Conservation (phyloP, 2,888 invertebrate species). For the Malthinus seriepunctatus region DNA sequence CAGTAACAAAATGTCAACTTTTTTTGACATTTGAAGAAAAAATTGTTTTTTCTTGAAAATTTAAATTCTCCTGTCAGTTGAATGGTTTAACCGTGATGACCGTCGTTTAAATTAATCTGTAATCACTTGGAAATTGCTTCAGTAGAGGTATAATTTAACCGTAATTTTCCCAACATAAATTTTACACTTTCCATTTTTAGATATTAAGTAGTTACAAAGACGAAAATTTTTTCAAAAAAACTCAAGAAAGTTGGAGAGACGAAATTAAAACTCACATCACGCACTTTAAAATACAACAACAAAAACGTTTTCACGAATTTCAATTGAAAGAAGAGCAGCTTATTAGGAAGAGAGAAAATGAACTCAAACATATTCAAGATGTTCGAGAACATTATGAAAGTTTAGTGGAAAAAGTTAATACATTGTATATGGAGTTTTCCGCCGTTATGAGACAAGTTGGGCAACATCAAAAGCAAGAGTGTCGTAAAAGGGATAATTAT, state of each 20-base stretch:
- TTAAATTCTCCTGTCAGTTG: too few relatives aligned
- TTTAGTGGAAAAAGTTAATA: constrained; percentile 86
- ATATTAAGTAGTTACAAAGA: constrained; percentile 66
- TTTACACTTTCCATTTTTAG: constrained; percentile 24
- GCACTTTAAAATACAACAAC: constrained; percentile 57
- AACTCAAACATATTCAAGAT: constrained; percentile 86
- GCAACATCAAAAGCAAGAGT: constrained; percentile 56
- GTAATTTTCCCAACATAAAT: not conserved
- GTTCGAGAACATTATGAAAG: constrained; percentile 88
- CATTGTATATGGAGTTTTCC: constrained; percentile 86
- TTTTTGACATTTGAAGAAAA: too few relatives aligned
- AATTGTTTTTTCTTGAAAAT: too few relatives aligned
- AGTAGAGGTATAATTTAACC: constrained; percentile 68
- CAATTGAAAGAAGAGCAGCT: constrained; percentile 64
- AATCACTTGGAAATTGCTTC: constrained; percentile 91
- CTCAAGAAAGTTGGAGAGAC: constrained; percentile 85
- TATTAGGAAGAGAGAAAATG: constrained; percentile 78
- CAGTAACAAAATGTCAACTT: too few relatives aligned
- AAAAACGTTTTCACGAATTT: constrained; percentile 49
- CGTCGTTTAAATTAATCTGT: constrained; percentile 88
- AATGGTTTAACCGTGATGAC: too few relatives aligned
- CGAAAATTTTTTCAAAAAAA: constrained; percentile 71
- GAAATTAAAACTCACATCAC: constrained; percentile 79
- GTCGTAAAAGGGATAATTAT: constrained; percentile 41
- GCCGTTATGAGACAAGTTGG: constrained; percentile 84